Percentiles rank a stretch among this genome's conserved stretches.
Evolutionary conservation across 1,140 invertebrate species (phyloP).

Genomic region (Dolichoris vasculosae): DNA sequence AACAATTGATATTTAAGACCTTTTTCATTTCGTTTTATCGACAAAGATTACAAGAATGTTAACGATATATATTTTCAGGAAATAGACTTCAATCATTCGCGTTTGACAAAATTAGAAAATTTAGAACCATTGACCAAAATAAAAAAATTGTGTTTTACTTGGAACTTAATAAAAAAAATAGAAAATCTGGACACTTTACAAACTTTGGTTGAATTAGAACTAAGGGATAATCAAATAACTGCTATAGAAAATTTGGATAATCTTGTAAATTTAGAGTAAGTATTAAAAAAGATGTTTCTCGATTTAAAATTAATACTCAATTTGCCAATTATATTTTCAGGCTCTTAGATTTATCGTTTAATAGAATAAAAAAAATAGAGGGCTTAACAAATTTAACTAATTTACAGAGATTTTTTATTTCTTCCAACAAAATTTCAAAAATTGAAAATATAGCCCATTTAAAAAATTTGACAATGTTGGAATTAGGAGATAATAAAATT

Average conservation of each 20-base stretch:
- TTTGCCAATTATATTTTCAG: conserved; percentile 74
- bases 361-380: conserved; percentile 92
- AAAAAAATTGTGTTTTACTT: conserved; percentile 89
- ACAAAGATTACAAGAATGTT: background rate
- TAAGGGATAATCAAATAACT: conserved; percentile 97
- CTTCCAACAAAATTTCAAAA: conserved; percentile 93
- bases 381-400: conserved; percentile 87
- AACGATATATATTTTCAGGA: conserved; percentile 71
- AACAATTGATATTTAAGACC: conserved; percentile 1
- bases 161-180: conserved; percentile 97
- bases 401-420: conserved; percentile 91
- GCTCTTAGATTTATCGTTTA: conserved; percentile 96
- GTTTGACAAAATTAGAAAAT: conserved; percentile 88
- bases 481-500: conserved; percentile 96
- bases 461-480: conserved; percentile 87
- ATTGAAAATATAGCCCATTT: conserved; percentile 94
- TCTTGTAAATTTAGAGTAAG: conserved; percentile 93
- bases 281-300: conserved; percentile 53
- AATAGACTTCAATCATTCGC: conserved; percentile 91
- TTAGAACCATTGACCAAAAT: conserved; percentile 84
- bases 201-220: conserved; percentile 89
- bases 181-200: conserved; percentile 86
- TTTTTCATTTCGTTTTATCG: background rate
- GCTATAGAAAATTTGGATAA: conserved; percentile 91
- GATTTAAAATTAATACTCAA: conserved; percentile 23